These are phyloP conservation scores for Protobothrops flavoviridis DNA, from an alignment of 2,113 vertebrate genomes.

Conservation along the genomic window DNA sequence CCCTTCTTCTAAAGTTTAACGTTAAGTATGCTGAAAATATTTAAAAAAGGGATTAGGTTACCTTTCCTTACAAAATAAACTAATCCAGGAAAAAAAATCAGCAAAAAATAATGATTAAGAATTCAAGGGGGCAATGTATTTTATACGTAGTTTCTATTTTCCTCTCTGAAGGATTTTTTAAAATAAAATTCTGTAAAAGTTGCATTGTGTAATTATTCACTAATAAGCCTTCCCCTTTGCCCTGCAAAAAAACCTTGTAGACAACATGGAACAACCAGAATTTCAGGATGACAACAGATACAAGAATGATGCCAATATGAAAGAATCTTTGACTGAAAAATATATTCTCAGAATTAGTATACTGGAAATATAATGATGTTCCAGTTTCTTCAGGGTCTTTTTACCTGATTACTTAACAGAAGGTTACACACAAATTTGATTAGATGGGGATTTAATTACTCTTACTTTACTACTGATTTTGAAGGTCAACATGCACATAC, in stretches of 20 bases:
- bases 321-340: neutral
- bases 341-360: neutral
- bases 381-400: neutral
- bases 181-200: neutral
- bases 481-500: neutral
- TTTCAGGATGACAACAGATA: neutral
- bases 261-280: neutral
- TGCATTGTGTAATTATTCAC: neutral
- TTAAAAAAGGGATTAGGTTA: neutral
- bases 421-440: neutral
- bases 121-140: neutral
- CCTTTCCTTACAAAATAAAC: neutral
- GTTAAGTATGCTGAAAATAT: neutral
- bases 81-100: neutral
- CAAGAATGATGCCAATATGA: neutral
- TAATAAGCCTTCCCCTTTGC: neutral
- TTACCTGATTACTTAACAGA: no score
- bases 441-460: neutral
- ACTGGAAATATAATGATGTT: neutral
- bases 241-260: neutral
- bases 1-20: neutral
- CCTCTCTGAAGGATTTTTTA: neutral
- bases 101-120: neutral
- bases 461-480: neutral
- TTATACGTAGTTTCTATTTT: neutral